Evolutionary conservation across 2,888 invertebrate species (phyloP).

Genomic region (Andrena trimmerana): DNA sequence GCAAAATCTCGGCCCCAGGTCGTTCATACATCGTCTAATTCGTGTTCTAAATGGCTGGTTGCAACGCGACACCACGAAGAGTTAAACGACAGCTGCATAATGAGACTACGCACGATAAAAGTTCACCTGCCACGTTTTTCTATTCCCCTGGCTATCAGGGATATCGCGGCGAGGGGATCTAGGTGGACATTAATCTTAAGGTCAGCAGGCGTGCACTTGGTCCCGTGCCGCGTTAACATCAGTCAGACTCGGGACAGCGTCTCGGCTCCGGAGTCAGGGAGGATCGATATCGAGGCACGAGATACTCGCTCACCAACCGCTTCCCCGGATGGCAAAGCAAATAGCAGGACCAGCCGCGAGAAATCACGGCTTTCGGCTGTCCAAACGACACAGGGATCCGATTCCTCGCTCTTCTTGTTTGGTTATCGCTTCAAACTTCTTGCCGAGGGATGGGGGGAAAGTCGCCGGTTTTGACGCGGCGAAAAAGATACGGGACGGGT

Average conservation of each 20-base stretch:
- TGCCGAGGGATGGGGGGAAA: not conserved
- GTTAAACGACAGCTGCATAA: constrained; percentile 25
- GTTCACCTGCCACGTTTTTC: constrained; percentile 43
- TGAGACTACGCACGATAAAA: constrained; percentile 32
- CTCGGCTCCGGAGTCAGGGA: constrained; percentile 44
- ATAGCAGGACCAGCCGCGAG: constrained; percentile 46
- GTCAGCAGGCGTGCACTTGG: constrained; percentile 37
- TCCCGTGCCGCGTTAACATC: constrained; percentile 59
- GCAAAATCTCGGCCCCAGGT: not conserved
- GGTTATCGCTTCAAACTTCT: constrained; percentile 66
- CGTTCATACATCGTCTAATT: not conserved
- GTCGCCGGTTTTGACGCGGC: not conserved
- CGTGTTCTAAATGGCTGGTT: constrained; percentile 19
- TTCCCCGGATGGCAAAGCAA: constrained; percentile 56
- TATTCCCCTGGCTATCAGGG: constrained; percentile 42
- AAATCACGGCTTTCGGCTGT: constrained; percentile 53
- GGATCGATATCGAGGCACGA: constrained; percentile 56
- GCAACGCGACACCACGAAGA: constrained; percentile 28
- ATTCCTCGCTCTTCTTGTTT: constrained; percentile 54
- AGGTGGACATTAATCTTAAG: constrained; percentile 56
- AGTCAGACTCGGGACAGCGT: constrained; percentile 43
- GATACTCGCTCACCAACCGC: constrained; percentile 26
- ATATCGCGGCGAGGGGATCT: constrained; percentile 43
- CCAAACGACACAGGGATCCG: constrained; percentile 23
- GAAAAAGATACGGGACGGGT: not conserved